Conservation (phyloP, 2,113 vertebrate genomes). For the Leuciscus idus region DNA sequence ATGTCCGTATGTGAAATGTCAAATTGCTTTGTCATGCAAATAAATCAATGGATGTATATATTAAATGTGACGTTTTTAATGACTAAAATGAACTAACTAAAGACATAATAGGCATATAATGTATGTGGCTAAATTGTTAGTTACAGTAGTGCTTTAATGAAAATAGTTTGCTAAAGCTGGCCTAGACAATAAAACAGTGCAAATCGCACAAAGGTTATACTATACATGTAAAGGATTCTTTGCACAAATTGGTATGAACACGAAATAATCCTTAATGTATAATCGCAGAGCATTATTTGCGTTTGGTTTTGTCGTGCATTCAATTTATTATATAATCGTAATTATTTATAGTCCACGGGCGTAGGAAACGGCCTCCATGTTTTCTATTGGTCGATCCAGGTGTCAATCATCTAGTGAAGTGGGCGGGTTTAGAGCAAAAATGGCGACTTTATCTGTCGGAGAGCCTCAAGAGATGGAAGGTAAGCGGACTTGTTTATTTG, state of each 20-base stretch:
- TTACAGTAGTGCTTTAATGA: neutral
- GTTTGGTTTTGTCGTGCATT: neutral
- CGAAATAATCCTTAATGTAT: neutral
- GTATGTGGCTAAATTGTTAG: neutral
- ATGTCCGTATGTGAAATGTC: conserved; percentile 6
- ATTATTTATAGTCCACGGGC: neutral
- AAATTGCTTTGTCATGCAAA: neutral
- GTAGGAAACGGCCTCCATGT: neutral
- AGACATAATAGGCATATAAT: neutral
- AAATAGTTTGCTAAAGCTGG: neutral
- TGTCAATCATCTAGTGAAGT: conserved; percentile 61
- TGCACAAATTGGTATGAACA: neutral
- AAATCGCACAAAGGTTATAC: neutral
- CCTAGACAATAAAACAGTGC: neutral
- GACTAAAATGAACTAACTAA: neutral
- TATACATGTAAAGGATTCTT: neutral
- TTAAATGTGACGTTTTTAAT: neutral
- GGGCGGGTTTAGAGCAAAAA: conserved; percentile 72
- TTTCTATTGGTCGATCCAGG: conserved; percentile 64
- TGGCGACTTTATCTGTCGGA: conserved; percentile 77
- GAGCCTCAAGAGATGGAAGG: conserved; percentile 83
- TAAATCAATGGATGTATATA: neutral
- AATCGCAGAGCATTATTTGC: neutral
- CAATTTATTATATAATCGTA: conserved; percentile 8
- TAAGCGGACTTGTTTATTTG: conserved; percentile 44